A percentile compares a stretch with the other conserved stretches of the same genome.
phyloP scores from a whole-genome alignment of 1,140 invertebrate genomes.

The Epicauta chinensis region DNA sequence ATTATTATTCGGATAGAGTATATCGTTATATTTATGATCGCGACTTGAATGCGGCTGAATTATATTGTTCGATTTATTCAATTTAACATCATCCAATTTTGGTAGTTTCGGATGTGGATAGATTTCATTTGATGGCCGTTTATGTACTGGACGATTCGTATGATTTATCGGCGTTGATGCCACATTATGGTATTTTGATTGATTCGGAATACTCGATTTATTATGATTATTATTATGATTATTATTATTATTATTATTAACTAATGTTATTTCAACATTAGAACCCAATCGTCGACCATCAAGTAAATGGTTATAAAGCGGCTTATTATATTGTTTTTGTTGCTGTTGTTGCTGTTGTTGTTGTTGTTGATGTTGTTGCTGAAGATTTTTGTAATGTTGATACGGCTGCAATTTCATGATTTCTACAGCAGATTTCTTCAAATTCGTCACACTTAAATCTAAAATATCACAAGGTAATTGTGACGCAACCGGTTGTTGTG shows the following conservation, averaged over 20 bases:
- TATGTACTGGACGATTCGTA: constrained; percentile 8
- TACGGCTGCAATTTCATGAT: too few relatives aligned
- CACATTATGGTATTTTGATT: too few relatives aligned
- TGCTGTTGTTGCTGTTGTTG: background rate
- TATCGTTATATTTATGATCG: too few relatives aligned
- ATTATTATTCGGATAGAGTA: too few relatives aligned
- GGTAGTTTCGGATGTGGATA: constrained; percentile 6
- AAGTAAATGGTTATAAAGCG: constrained; percentile 21
- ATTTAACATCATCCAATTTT: background rate
- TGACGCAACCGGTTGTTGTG: too few relatives aligned
- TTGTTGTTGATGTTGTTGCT: too few relatives aligned
- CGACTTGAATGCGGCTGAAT: constrained; percentile 8
- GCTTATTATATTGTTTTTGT: background rate
- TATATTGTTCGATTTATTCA: too few relatives aligned
- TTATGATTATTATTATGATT: too few relatives aligned
- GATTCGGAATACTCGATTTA: too few relatives aligned
- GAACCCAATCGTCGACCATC: constrained; percentile 44
- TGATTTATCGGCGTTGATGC: too few relatives aligned
- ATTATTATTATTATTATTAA: constrained; percentile 23
- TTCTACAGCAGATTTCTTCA: constrained; percentile 45
- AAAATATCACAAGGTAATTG: constrained; percentile 46
- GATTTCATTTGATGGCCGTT: constrained; percentile 18
- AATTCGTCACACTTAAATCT: constrained; percentile 46
- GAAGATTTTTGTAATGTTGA: constrained; percentile 31
- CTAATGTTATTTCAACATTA: constrained; percentile 56